Base-by-base conservation (phyloP, 2,113 vertebrate genomes). In the Caranx melampygus region DNA sequence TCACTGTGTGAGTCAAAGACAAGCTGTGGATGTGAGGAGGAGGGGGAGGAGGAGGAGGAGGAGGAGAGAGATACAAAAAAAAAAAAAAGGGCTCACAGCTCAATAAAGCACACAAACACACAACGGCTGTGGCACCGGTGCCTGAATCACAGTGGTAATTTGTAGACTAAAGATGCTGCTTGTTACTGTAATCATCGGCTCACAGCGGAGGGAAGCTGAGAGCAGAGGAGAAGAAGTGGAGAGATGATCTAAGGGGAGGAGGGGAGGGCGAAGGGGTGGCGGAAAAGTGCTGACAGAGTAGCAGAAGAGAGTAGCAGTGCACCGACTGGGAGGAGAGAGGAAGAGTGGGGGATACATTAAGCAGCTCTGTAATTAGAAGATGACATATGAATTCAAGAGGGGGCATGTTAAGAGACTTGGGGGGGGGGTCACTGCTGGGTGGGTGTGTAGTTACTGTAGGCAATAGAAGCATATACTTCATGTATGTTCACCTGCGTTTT, bases 361-460 rank as follows among this genome's bases (percentile, higher is more conserved):
- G 66, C 80, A 74, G 85, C 84, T 81, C 87, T 90, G 87, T 90
- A 92, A 93, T 95, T 93, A 94, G 79, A 82, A 79, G 79, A 76
- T 47, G 77, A 92, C 86, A 88, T 78, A 78, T 75, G 73, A 86
- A 77, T 73, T 75, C 78, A 72, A 81, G 70, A 73, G 68, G 66
- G 45, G 62, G 35, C 45, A 54, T 51, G 73, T 66, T 62, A 51
- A 70, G 69, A 31, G 75, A 67, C 14, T 11, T 3, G 42, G 34
- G 67, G 58, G 70, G 67, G 51, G 26, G 26, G 26, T 26, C 26
- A 2, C 26, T 9, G 6, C 63, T 71, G 59, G 58, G 45, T 12
- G 37, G 62, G 66, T 66, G 74, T 49, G 62, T 16, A 9, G 49
- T 71, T 65, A 57, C 64, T 67, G 49, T 49, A 68, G 16, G 21